phyloP scores from a whole-genome alignment of 2,113 vertebrate species.

The Callionymus lyra region DNA sequence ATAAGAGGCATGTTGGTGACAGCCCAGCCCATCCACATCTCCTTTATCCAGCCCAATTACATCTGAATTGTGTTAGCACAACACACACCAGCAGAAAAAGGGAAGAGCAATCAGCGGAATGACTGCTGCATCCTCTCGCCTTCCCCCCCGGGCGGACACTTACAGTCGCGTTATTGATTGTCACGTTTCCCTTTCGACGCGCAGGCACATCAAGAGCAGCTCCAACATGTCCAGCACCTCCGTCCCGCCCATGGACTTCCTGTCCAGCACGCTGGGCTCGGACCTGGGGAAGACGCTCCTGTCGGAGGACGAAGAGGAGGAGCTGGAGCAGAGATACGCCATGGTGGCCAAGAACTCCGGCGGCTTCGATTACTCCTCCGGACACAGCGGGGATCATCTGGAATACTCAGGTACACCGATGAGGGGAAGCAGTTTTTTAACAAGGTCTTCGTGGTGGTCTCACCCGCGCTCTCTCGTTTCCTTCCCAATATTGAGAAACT shows the following conservation, averaged over 20 bases:
- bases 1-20: slow-evolving; percentile 67
- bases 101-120: slow-evolving; percentile 52
- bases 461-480: too few species aligned
- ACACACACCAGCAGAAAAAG: slow-evolving; percentile 31
- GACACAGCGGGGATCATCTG: slow-evolving; percentile 80
- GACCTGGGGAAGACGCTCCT: slow-evolving; percentile 83
- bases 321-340: slow-evolving; percentile 72
- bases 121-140: slow-evolving; percentile 33
- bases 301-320: slow-evolving; percentile 75
- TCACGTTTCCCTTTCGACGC: too few species aligned
- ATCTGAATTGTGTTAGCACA: slow-evolving; percentile 56
- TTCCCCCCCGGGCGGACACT: too few species aligned
- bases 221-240: slow-evolving; percentile 79
- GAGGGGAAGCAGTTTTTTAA: too few species aligned
- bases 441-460: too few species aligned
- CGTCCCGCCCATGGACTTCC: slow-evolving; percentile 81
- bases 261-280: slow-evolving; percentile 83
- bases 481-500: slow-evolving; percentile 1
- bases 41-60: slow-evolving; percentile 62
- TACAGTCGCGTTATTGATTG: too few species aligned
- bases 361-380: slow-evolving; percentile 82
- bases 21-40: slow-evolving; percentile 57
- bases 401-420: slow-evolving; percentile 67
- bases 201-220: slow-evolving; percentile 92
- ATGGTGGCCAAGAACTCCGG: slow-evolving; percentile 76